phyloP scores from a whole-genome alignment of 2,797 vertebrate genomes.

The Periophthalmus magnuspinnatus region DNA sequence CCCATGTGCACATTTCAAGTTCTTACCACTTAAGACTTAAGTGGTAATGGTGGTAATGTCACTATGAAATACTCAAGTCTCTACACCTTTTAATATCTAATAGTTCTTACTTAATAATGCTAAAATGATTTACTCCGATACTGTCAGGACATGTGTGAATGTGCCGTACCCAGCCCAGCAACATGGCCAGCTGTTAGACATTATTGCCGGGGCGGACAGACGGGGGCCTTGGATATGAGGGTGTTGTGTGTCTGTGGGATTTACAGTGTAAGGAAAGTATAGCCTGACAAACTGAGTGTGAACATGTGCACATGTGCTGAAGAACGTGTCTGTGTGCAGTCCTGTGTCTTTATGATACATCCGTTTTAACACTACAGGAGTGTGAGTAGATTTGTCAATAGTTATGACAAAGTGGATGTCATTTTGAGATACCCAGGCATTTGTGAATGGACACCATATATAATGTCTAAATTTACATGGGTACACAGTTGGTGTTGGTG shows the following conservation, averaged over 20 bases:
- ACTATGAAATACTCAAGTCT: constrained; percentile 9
- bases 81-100: constrained; percentile 20
- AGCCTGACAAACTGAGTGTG: constrained; percentile 52
- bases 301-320: constrained; percentile 26
- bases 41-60: constrained; percentile 23
- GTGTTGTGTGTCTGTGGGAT: constrained; percentile 62
- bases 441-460: constrained; percentile 17
- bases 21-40: background rate
- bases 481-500: constrained; percentile 12
- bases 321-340: constrained; percentile 16
- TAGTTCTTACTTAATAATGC: constrained; percentile 34
- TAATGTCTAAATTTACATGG: constrained; percentile 14
- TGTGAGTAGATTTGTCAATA: constrained; percentile 15
- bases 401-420: constrained; percentile 19
- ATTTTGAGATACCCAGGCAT: constrained; percentile 15
- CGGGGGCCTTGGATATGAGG: constrained; percentile 52
- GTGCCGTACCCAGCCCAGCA: constrained; percentile 43
- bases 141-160: constrained; percentile 51
- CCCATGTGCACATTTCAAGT: background rate
- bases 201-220: constrained; percentile 66
- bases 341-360: constrained; percentile 18
- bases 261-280: constrained; percentile 58
- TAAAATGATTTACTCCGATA: constrained; percentile 46
- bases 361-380: constrained; percentile 8
- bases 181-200: constrained; percentile 74